Conservation (phyloP, 2,888 invertebrate genomes). For the Monoplex corrugatus region DNA sequence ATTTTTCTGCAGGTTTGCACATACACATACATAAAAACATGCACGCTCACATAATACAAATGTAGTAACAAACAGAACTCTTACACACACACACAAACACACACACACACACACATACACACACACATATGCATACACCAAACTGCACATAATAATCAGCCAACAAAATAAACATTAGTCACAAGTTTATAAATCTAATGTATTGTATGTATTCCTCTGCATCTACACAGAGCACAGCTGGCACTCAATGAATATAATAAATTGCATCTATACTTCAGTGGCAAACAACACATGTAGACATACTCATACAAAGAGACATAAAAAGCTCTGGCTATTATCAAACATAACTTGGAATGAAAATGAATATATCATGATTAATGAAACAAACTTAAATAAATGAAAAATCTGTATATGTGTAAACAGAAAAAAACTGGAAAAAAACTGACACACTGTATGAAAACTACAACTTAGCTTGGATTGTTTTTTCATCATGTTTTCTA, state of each 20-base stretch:
- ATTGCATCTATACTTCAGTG: background rate
- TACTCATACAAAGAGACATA: background rate
- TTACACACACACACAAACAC: background rate
- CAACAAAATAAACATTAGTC: background rate
- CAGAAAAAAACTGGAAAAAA: too few relatives aligned
- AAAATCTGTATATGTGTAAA: too few relatives aligned
- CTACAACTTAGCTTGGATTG: too few relatives aligned
- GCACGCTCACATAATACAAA: too few relatives aligned
- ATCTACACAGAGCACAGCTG: background rate
- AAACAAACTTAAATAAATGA: too few relatives aligned
- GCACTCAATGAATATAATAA: background rate
- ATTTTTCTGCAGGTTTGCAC: too few relatives aligned
- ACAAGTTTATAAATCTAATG: background rate
- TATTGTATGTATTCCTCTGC: background rate
- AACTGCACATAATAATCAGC: too few relatives aligned
- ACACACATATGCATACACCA: too few relatives aligned
- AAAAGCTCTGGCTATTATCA: background rate
- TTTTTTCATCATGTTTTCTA: too few relatives aligned
- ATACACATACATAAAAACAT: too few relatives aligned
- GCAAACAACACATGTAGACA: background rate
- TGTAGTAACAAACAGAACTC: too few relatives aligned
- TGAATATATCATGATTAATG: background rate
- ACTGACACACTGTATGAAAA: too few relatives aligned
- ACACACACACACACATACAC: background rate
- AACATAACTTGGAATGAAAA: background rate